A percentile compares a stretch with the other conserved stretches of the same genome.
phyloP scores from a whole-genome alignment of 2,797 vertebrate genomes.

The Galagoides demidoff region DNA sequence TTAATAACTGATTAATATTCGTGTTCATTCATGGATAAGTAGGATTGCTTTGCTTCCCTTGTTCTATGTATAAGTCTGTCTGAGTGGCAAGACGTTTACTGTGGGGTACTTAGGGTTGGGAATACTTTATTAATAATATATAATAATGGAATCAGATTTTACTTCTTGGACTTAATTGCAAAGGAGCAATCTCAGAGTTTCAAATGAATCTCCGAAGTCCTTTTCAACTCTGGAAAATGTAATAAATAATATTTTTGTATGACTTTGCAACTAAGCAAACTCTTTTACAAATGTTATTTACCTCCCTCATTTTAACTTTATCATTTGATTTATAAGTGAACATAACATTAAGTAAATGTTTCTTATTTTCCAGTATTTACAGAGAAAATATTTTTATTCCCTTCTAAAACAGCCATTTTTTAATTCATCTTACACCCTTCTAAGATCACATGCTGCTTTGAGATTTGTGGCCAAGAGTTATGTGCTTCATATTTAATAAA shows the following conservation, averaged over 20 bases:
- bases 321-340: slow-evolving; percentile 16
- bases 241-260: neutral
- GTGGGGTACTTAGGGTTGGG: slow-evolving; percentile 21
- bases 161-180: slow-evolving; percentile 9
- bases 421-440: neutral
- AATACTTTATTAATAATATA: neutral
- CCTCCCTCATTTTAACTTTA: slow-evolving; percentile 31
- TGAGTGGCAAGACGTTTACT: neutral
- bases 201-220: slow-evolving; percentile 28
- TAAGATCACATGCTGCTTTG: neutral
- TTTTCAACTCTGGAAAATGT: neutral
- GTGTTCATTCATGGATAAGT: neutral
- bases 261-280: slow-evolving; percentile 33
- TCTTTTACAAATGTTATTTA: slow-evolving; percentile 34
- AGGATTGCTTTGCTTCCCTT: neutral
- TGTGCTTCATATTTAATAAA: neutral
- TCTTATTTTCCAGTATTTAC: slow-evolving; percentile 15
- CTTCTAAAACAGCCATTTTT: neutral
- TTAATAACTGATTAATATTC: slow-evolving; percentile 24
- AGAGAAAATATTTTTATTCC: neutral
- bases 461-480: neutral
- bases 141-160: slow-evolving; percentile 33
- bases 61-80: neutral
- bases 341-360: neutral
- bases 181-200: neutral